Base-by-base conservation (phyloP, 2,113 vertebrate genomes). In the Clarias macrocephalus region DNA sequence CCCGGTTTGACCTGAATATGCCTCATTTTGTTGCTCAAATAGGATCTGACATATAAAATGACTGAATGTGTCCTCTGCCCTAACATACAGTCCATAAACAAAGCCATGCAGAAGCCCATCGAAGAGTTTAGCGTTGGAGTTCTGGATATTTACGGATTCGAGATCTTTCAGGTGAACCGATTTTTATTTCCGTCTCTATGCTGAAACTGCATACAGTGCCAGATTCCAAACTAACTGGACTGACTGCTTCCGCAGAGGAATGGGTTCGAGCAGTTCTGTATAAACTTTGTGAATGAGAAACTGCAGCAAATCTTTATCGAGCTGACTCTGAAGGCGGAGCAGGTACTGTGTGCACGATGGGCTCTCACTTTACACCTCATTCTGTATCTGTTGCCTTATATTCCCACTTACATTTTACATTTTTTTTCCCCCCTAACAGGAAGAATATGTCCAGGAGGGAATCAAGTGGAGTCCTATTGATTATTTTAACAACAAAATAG, bases 291-390 rank as follows among this genome's bases (percentile, higher is more conserved):
- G 88, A 99, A 99, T 0, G 98, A 99, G 92, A 99, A 99, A 88
- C 95, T 99, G 54, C 98, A 99, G 85, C 98, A 99, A 92, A 99
- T 99, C 92, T 99, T 99, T 85, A 99, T 99, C 1, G 98, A 99
- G 89, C 93, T 99, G 92, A 99, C 98, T 3, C 94, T 99, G 91
- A 99, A 99, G 92, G 97, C 98, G 13, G 98, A 99, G 92, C 98
- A 99, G 97, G 98, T 99, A 93, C 0, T 0, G 59, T 56, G 11
- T 12, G 3, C 25, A 28, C 75, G 5, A 12, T 25, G n/a, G 3
- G 10, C 1, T 42, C 70, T 84, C 28, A 0, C n/a, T 5, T 54
- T 72, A 79, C 19, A 42, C 12, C 3, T 25, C 23, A 12, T 28
- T 10, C 56, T 76, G n/a, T 3, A 0, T 4, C 3, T 7, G 7